Evolutionary conservation across 64 coral and sea anemone species (phyloP), one percentile per base, ranked within the genome.

Genomic region (Montipora efflorescens): DNA sequence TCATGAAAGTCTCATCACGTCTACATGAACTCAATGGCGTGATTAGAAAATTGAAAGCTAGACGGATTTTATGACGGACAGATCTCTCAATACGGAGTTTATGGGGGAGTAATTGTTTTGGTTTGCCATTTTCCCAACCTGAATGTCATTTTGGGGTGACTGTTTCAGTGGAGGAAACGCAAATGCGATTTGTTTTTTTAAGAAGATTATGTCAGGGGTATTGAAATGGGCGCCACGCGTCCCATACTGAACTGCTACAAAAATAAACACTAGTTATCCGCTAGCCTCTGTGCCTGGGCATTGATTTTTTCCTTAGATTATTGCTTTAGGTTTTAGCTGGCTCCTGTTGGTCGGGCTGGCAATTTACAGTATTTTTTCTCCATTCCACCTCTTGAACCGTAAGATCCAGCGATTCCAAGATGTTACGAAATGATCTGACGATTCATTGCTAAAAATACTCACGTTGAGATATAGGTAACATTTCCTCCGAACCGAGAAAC

Each of bases 171-270:
- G 25, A 45, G 25, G 46, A 76, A 2, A 46, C 44, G 74, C 23
- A 78, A 48, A 48, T 11, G 43, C 43, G 43, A 46, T 76, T 76
- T 16, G 15, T 49, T 78, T 18, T 2, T 13, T 1, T 49, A 18
- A 50, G 76, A 78, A 19, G 45, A 15, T 78, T 78, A 48, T 18
- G 0, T 47, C 44, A 46, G 15, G 44, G 48, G 5, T 13, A 16
- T 6, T 78, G 76, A 7, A 50, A 78, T 49, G 45, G 76, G 76
- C 76, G 76, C 76, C 76, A 78, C 76, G 76, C 45, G 76, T 78
- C 76, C 11, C 76, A 78, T 48, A 49, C 46, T 49, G 47, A 49
- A 15, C 76, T 48, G 4, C 11, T 16, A 19, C 2, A 46, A 75
- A 78, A 78, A 48, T 78, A 78, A 78, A 78, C 76, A 19, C 45